Evolutionary conservation across 2,113 vertebrate genomes (phyloP), one percentile per base, ranked within the genome.

Genomic region (Periophthalmus modestus): DNA sequence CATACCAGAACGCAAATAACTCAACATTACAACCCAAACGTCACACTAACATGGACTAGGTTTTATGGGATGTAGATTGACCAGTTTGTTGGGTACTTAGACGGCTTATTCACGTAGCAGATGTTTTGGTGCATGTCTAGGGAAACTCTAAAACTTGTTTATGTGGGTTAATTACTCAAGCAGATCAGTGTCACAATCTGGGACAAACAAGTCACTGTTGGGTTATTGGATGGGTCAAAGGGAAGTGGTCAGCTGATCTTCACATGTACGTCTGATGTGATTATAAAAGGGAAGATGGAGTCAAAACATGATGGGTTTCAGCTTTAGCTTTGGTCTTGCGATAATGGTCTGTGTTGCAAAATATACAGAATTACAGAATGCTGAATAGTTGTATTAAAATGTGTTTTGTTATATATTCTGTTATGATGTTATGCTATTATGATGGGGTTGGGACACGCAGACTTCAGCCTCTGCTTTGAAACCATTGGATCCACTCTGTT

Each of bases 61-160:
- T 54, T 48, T 15, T 16, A 2, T 48, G n/a, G 3, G 11, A 28
- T 4, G 15, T 14, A 65, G 18, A 39, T 21, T 39, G 19, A 19
- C 9, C 61, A 63, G 43, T 69, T 62, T 12, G 55, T 82, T 69
- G 79, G 48, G 75, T 66, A 81, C 82, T 75, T 54, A 78, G 76
- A 59, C 23, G 0, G 47, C 80, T 89, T 84, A 93, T 91, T 85
- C 69, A 75, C 83, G 71, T 80, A 74, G 76, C 91, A 93, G 92
- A 90, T 91, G 87, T 58, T 47, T 50, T 21, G 74, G 24, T 67
- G 21, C 75, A 62, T 59, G 23, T 43, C 46, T 84, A 75, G 78
- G 58, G 79, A 82, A 81, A 68, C 74, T 58, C n/a, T 77, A 62
- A 62, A 62, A 48, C 69, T 78, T 77, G 80, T 81, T 75, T 71